Conservation (phyloP, 2,888 invertebrate species). For the Hyppa rectilinea region DNA sequence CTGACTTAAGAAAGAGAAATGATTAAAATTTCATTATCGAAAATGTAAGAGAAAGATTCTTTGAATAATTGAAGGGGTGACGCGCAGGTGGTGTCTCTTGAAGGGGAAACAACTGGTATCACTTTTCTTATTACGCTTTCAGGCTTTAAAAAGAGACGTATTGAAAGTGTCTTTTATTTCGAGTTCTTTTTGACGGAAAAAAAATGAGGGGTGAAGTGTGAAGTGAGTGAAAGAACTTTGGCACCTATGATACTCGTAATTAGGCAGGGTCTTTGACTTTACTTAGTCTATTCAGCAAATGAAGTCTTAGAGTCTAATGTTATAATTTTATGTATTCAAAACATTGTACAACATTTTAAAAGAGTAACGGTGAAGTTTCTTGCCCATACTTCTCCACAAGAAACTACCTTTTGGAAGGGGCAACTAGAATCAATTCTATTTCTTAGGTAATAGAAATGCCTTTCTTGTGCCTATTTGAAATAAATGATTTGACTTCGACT, state of each 20-base stretch:
- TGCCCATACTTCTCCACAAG: too few relatives aligned
- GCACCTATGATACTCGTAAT: background rate
- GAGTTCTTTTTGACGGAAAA: conserved; percentile 1
- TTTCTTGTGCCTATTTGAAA: too few relatives aligned
- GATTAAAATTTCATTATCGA: conserved; percentile 85
- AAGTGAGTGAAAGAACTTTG: background rate
- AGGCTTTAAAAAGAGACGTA: conserved; percentile 34
- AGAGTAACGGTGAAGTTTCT: too few relatives aligned
- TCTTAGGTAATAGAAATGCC: too few relatives aligned
- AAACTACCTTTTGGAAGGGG: too few relatives aligned
- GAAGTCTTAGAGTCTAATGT: too few relatives aligned
- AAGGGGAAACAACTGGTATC: conserved; percentile 61
- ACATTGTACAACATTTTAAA: too few relatives aligned
- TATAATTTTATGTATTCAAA: too few relatives aligned
- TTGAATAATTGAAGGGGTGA: conserved; percentile 81
- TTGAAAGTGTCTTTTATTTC: conserved; percentile 42
- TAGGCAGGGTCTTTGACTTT: background rate
- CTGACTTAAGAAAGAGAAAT: conserved; percentile 75
- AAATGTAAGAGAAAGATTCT: conserved; percentile 85
- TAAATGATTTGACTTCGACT: too few relatives aligned
- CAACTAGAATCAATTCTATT: too few relatives aligned
- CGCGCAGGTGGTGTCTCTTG: conserved; percentile 71
- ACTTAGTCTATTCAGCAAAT: too few relatives aligned
- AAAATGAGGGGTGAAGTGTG: conserved; percentile 1
- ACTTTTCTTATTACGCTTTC: conserved; percentile 62